Conservation (phyloP, 2,113 vertebrate species). For the Perca schrenkii region DNA sequence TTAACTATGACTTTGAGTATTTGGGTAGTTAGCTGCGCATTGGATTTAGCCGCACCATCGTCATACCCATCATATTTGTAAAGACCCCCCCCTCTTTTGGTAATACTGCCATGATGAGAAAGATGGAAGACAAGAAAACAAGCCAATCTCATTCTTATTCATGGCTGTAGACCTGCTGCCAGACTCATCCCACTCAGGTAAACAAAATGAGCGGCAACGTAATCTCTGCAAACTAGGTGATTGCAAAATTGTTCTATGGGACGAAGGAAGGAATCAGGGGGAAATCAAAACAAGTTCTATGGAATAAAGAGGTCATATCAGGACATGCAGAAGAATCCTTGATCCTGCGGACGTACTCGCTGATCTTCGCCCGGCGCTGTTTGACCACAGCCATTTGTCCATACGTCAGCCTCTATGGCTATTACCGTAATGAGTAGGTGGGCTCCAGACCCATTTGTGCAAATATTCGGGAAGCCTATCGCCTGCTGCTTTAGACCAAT, state of each 20-base stretch:
- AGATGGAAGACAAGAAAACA: not conserved
- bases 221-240: slow-evolving; percentile 46
- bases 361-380: slow-evolving; percentile 67
- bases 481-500: slow-evolving; percentile 51
- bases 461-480: slow-evolving; percentile 71
- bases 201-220: slow-evolving; percentile 46
- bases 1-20: not conserved
- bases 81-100: not conserved
- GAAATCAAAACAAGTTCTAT: slow-evolving; percentile 47
- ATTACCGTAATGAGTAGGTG: slow-evolving; percentile 82
- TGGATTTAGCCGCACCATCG: not conserved
- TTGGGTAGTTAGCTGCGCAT: not conserved
- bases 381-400: slow-evolving; percentile 79
- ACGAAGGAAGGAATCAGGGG: slow-evolving; percentile 5
- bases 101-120: not conserved
- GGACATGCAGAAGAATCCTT: slow-evolving; percentile 52
- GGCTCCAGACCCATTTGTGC: slow-evolving; percentile 60
- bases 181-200: slow-evolving; percentile 32
- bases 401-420: slow-evolving; percentile 77
- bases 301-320: slow-evolving; percentile 46
- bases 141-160: not conserved
- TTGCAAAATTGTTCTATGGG: slow-evolving; percentile 35
- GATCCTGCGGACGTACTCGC: slow-evolving; percentile 55
- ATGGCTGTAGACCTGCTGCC: slow-evolving; percentile 10
- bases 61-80: not conserved